phyloP scores from a whole-genome alignment of 2,888 invertebrate species.

The Petrophora chlorosata region DNA sequence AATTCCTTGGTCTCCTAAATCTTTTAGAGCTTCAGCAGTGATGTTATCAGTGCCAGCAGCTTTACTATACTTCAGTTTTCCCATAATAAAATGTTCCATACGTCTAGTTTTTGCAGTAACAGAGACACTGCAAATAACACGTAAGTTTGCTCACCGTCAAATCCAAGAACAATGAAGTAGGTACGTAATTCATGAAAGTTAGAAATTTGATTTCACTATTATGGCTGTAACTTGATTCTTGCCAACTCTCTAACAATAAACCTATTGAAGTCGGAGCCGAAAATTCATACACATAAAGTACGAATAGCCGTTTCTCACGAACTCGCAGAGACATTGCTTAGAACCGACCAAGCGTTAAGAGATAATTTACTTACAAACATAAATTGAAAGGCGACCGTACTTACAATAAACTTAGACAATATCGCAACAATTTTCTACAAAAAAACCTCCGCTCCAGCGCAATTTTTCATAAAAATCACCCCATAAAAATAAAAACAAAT shows the following conservation, averaged over 20 bases:
- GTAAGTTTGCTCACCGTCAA: too few relatives aligned
- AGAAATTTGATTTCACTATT: background rate
- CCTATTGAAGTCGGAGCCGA: background rate
- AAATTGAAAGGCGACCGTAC: conserved; percentile 17
- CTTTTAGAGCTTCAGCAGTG: too few relatives aligned
- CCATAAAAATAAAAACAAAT: conserved; percentile 30
- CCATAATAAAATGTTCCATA: too few relatives aligned
- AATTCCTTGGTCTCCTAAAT: too few relatives aligned
- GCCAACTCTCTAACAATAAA: background rate
- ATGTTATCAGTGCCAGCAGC: too few relatives aligned
- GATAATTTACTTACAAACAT: conserved; percentile 21
- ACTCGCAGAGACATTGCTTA: conserved; percentile 4
- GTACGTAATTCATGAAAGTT: too few relatives aligned
- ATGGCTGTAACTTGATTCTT: background rate
- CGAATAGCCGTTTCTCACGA: background rate
- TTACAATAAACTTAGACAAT: conserved; percentile 16
- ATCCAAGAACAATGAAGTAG: background rate
- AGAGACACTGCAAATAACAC: too few relatives aligned
- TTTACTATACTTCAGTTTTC: too few relatives aligned
- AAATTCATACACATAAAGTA: background rate
- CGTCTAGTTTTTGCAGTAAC: too few relatives aligned
- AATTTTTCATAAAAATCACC: conserved; percentile 20
- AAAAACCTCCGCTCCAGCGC: conserved; percentile 9
- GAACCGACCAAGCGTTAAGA: conserved; percentile 7
- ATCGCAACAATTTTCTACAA: conserved; percentile 1